These are phyloP conservation scores for Dipodomys ordii DNA, from an alignment of 2,113 vertebrate genomes.

Conservation along the genomic window DNA sequence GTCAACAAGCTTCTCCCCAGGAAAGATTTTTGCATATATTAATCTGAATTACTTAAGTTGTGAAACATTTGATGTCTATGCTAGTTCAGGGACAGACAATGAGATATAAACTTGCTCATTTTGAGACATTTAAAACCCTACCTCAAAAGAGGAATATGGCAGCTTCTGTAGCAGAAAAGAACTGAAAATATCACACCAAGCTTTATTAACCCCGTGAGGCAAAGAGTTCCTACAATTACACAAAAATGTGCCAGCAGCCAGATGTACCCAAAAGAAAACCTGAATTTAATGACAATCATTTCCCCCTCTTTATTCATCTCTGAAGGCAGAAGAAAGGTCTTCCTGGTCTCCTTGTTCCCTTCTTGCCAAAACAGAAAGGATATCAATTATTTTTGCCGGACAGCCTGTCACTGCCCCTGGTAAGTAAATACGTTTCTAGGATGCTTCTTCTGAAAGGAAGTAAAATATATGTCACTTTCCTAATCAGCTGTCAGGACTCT, in stretches of 20 bases:
- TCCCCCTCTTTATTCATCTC: constrained; percentile 54
- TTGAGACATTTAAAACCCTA: not conserved
- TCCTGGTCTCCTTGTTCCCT: constrained; percentile 65
- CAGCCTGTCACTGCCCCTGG: constrained; percentile 69
- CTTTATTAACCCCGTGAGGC: not conserved
- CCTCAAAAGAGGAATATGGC: not conserved
- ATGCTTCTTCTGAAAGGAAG: constrained; percentile 76
- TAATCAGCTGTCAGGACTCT: constrained; percentile 81
- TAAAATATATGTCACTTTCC: constrained; percentile 79
- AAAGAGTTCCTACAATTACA: constrained; percentile 32
- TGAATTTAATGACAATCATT: constrained; percentile 61
- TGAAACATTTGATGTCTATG: not conserved
- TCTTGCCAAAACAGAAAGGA: constrained; percentile 60
- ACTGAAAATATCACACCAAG: not conserved
- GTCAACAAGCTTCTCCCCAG: not conserved
- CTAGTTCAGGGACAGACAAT: not conserved
- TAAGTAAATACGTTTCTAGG: constrained; percentile 75
- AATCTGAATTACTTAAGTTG: constrained; percentile 1
- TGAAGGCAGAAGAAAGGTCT: constrained; percentile 48
- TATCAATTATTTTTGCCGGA: constrained; percentile 80
- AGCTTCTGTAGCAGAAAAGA: not conserved
- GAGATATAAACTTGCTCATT: constrained; percentile 5
- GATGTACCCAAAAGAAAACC: constrained; percentile 26
- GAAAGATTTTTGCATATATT: not conserved
- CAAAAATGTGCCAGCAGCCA: constrained; percentile 11